Conservation (phyloP, 2,113 vertebrate species). For the Tenrec ecaudatus region DNA sequence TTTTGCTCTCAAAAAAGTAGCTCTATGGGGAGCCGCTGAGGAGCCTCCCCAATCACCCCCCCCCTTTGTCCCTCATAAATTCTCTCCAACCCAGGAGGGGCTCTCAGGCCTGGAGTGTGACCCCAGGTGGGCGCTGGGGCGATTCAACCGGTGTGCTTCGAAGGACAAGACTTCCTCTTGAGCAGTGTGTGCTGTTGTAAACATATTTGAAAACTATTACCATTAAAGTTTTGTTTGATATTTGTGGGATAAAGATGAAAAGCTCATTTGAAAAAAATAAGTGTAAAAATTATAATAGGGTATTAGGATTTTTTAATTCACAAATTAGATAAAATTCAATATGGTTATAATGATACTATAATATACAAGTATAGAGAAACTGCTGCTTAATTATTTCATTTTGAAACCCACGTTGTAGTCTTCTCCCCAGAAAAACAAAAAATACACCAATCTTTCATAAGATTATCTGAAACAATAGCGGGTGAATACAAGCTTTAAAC, state of each 20-base stretch:
- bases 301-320: no score
- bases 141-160: slow-evolving; percentile 76
- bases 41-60: slow-evolving; percentile 27
- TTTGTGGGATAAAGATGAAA: not conserved
- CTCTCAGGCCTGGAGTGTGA: slow-evolving; percentile 69
- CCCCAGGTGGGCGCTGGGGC: slow-evolving; percentile 66
- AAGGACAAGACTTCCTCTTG: slow-evolving; percentile 76
- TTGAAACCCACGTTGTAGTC: not conserved
- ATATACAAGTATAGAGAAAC: not conserved
- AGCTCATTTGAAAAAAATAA: not conserved
- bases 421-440: not conserved
- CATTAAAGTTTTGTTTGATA: slow-evolving; percentile 76
- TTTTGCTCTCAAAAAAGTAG: slow-evolving; percentile 36
- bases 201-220: slow-evolving; percentile 84
- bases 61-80: slow-evolving; percentile 46
- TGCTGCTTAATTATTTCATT: not conserved
- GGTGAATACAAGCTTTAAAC: not conserved
- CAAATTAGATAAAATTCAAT: not conserved
- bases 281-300: no score
- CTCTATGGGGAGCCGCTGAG: slow-evolving; percentile 38
- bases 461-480: not conserved
- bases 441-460: not conserved
- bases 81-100: slow-evolving; percentile 63
- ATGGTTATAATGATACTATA: not conserved
- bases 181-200: slow-evolving; percentile 84